phyloP scores from a whole-genome alignment of 2,888 invertebrate genomes.

The Tethea ocularis region DNA sequence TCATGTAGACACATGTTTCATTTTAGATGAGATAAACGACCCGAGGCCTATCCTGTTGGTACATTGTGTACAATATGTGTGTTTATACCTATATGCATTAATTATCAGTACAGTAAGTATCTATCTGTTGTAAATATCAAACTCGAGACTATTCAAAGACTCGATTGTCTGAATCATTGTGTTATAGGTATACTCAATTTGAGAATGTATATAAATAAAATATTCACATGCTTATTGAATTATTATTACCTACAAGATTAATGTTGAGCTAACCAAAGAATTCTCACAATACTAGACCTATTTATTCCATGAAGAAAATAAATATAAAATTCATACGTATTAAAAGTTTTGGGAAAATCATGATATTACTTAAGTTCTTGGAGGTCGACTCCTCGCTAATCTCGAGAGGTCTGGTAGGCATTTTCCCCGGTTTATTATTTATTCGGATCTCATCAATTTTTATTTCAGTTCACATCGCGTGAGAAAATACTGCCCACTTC shows the following conservation, averaged over 20 bases:
- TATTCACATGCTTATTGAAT: background rate
- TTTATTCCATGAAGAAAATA: constrained; percentile 16
- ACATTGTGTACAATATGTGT: background rate
- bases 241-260: background rate
- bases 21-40: constrained; percentile 20
- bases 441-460: constrained; percentile 22
- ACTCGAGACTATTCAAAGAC: background rate
- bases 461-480: constrained; percentile 19
- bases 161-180: background rate
- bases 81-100: no score
- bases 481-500: constrained; percentile 13
- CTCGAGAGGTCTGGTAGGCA: constrained; percentile 25
- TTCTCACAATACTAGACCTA: background rate
- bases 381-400: constrained; percentile 22
- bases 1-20: constrained; percentile 33
- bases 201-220: no score
- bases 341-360: constrained; percentile 39
- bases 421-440: constrained; percentile 22
- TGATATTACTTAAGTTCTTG: constrained; percentile 37
- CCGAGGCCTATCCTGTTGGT: background rate
- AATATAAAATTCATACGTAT: constrained; percentile 39
- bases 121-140: background rate
- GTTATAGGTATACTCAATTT: no score
- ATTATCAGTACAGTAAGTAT: no score
- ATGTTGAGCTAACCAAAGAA: background rate